Evolutionary conservation across 2,113 vertebrate species (phyloP).

Genomic region (Gasterosteus aculeatus): DNA sequence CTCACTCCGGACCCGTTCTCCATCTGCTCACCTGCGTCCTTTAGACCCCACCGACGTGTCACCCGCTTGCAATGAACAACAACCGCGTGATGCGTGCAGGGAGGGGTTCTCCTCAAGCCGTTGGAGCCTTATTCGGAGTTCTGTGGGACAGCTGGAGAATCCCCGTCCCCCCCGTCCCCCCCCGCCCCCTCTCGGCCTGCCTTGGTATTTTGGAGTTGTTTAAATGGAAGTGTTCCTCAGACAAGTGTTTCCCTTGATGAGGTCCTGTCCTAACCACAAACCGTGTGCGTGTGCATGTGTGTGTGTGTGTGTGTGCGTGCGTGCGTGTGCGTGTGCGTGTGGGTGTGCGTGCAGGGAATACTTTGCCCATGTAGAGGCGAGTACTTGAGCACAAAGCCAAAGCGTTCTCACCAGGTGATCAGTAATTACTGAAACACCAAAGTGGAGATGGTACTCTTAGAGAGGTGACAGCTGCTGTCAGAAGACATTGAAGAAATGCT

Average conservation of each 20-base stretch:
- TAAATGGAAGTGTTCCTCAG: slow-evolving; percentile 57
- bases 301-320: slow-evolving; percentile 11
- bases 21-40: not conserved
- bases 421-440: too few species aligned
- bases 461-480: not conserved
- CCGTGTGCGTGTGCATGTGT: not conserved
- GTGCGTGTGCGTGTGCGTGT: too few species aligned
- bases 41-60: not conserved
- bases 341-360: slow-evolving; percentile 1
- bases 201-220: slow-evolving; percentile 47
- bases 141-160: slow-evolving; percentile 22
- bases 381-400: slow-evolving; percentile 2
- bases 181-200: slow-evolving; percentile 7
- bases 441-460: not conserved
- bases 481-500: not conserved
- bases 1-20: too few species aligned
- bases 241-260: slow-evolving; percentile 65
- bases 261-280: slow-evolving; percentile 57
- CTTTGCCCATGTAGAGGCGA: slow-evolving; percentile 18
- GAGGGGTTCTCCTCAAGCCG: slow-evolving; percentile 9
- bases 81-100: not conserved
- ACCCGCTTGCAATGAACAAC: not conserved
- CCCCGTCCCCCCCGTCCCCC: slow-evolving; percentile 12
- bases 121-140: slow-evolving; percentile 27
- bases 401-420: not conserved